Conservation (phyloP, 2,113 vertebrate species). For the Petrocephalus microphthalmus region DNA sequence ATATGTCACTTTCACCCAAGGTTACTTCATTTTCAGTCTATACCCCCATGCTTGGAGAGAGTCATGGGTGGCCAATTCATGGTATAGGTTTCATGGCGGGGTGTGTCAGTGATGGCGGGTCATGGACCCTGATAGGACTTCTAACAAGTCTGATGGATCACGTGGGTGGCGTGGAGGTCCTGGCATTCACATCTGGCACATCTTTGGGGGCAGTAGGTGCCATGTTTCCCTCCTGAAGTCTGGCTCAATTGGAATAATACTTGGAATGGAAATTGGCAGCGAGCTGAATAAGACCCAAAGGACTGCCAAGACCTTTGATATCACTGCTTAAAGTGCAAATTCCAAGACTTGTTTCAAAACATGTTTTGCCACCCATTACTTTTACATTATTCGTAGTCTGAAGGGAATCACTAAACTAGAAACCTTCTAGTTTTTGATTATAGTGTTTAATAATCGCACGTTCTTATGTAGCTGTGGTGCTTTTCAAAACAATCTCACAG, state of each 20-base stretch:
- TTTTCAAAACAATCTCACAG: background rate
- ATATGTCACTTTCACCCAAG: background rate
- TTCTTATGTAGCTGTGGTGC: background rate
- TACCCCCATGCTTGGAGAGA: too few species aligned
- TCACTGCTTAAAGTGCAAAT: background rate
- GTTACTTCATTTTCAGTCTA: background rate
- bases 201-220: background rate
- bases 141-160: background rate
- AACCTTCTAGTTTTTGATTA: background rate
- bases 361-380: background rate
- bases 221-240: background rate
- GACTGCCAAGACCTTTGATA: background rate
- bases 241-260: background rate
- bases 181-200: background rate
- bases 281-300: background rate
- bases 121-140: background rate
- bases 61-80: background rate
- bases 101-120: background rate
- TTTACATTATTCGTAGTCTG: background rate
- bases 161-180: background rate
- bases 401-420: background rate
- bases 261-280: background rate
- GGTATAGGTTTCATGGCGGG: background rate
- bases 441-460: background rate
- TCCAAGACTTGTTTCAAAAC: background rate